Conservation (phyloP, 2,113 vertebrate genomes). For the Takifugu bimaculatus region DNA sequence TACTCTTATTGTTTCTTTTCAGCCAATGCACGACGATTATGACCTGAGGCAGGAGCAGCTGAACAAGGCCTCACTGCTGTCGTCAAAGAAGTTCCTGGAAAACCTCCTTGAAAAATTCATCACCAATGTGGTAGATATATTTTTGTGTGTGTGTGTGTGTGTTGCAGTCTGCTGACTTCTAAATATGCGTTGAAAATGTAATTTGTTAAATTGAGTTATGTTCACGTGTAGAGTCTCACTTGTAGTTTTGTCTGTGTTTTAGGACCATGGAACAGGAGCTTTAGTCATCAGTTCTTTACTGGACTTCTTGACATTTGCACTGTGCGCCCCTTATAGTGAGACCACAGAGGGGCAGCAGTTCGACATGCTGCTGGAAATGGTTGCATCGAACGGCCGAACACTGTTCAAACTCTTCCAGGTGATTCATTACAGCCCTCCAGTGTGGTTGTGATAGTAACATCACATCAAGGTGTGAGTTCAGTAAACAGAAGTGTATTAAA, state of each 20-base stretch:
- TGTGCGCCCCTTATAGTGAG: constrained; percentile 99
- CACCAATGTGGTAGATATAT: constrained; percentile 87
- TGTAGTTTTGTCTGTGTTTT: constrained; percentile 13
- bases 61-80: constrained; percentile 98
- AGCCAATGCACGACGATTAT: constrained; percentile 99
- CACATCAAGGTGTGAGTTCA: not conserved
- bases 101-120: constrained; percentile 98
- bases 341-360: constrained; percentile 98
- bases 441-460: not conserved
- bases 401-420: constrained; percentile 99
- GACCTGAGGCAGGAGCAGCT: constrained; percentile 97
- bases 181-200: too few relatives aligned
- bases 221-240: not conserved
- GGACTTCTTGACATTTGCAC: constrained; percentile 98
- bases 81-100: constrained; percentile 98
- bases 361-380: constrained; percentile 98
- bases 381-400: constrained; percentile 90
- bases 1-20: constrained; percentile 21
- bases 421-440: not conserved
- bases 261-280: constrained; percentile 96
- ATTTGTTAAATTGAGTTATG: too few relatives aligned
- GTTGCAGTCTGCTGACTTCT: not conserved
- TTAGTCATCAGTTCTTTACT: constrained; percentile 97
- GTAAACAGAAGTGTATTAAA: not conserved
- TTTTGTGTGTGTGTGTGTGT: not conserved